Evolutionary conservation across 1,140 invertebrate genomes (phyloP).

Genomic region (Apis dorsata): DNA sequence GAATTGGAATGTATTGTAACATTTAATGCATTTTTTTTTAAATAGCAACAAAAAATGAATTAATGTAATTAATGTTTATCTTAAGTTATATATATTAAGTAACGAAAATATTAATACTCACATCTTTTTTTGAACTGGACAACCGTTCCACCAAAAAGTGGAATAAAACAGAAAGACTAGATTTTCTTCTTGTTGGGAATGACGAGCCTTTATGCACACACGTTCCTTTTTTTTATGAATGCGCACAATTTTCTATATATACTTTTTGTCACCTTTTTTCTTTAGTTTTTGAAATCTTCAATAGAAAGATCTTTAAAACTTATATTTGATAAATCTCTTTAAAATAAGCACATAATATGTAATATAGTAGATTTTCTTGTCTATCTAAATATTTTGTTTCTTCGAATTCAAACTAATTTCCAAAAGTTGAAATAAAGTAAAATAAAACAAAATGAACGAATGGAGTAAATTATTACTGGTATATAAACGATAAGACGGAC

Average conservation of each 20-base stretch:
- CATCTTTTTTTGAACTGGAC: slow-evolving; percentile 7
- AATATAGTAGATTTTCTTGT: neutral
- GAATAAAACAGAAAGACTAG: neutral
- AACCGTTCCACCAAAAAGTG: neutral
- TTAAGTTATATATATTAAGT: neutral
- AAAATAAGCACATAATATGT: slow-evolving; percentile 2
- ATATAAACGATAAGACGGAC: neutral
- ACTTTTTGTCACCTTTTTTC: neutral
- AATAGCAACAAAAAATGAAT: neutral
- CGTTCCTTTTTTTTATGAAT: neutral
- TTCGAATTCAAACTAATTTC: neutral
- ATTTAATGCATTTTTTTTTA: neutral
- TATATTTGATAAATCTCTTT: neutral
- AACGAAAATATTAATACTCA: slow-evolving; percentile 17
- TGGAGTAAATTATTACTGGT: neutral
- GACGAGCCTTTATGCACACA: neutral
- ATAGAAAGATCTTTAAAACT: neutral
- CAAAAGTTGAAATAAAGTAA: no score
- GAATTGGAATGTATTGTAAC: neutral
- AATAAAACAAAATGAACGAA: neutral
- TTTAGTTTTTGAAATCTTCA: neutral
- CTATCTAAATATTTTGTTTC: neutral
- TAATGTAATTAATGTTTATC: neutral
- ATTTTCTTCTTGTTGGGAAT: neutral
- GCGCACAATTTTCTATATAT: neutral